Evolutionary conservation across 1,140 invertebrate genomes (phyloP), one percentile per base, ranked within the genome.

Genomic region (Megathymus violae): DNA sequence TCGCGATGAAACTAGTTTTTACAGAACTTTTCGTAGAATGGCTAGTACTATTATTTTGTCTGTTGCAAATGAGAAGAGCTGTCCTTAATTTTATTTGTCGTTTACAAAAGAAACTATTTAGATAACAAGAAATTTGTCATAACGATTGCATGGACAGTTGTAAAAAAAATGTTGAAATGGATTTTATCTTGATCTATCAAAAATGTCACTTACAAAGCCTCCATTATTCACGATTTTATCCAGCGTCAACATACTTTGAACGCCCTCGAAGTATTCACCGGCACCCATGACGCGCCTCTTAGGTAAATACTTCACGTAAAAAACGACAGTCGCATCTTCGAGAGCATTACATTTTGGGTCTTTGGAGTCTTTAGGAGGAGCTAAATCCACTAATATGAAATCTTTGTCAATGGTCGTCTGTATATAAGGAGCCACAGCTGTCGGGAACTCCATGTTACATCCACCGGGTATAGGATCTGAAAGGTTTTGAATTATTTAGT

Each of bases 381-480:
- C 93, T 11, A 91, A 92, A 60, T 94, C 92, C 0, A 96, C 91
- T 31, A 74, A 84, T 3, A 95, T 89, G 27, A 93, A 91, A n/a
- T 92, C 81, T 43, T 92, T 71, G 25, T 78, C 91, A 27, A 92
- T 88, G 1, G 60, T 66, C 0, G 94, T 69, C 25, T 85, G 85
- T 67, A 95, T 89, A 74, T 93, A 96, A 5, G 96, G 95, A 13
- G 95, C 93, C 61, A 92, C 92, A 72, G 93, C 85, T n/a, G 94
- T 82, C 38, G 93, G 80, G 68, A 94, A 94, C 72, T 95, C 94
- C 92, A 95, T 93, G 67, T 95, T 96, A 75, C 96, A 96, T 22
- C 95, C 96, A 61, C 96, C 96, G 38, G 96, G 95, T 70, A 96
- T 89, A 3, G 96, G 96, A 76, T 93, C 95, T 96, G 82, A 58